Evolutionary conservation across 37 sponge, comb jelly and placozoan genomes (phyloP).

Genomic region (Halichondria panicea): DNA sequence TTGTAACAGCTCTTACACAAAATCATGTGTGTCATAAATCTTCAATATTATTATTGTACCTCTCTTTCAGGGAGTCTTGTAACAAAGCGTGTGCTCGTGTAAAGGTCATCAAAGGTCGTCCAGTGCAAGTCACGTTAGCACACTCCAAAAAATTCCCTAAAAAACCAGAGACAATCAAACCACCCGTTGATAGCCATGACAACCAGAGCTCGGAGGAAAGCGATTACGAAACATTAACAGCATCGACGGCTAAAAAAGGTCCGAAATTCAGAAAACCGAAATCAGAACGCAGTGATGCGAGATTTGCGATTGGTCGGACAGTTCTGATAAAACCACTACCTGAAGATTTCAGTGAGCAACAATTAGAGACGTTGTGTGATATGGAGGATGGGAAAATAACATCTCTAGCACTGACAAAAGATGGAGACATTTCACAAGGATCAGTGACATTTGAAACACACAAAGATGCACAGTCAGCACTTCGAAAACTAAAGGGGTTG

Average conservation of each 20-base stretch:
- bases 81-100: slow-evolving; percentile 40
- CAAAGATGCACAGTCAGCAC: slow-evolving; percentile 40
- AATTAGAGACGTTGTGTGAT: slow-evolving; percentile 33
- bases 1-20: too few relatives aligned
- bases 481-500: slow-evolving; percentile 11
- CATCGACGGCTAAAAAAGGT: background rate
- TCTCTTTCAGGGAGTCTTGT: slow-evolving; percentile 60
- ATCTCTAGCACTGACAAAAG: slow-evolving; percentile 43
- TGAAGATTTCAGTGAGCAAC: slow-evolving; percentile 28
- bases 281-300: slow-evolving; percentile 16
- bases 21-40: background rate
- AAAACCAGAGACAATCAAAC: slow-evolving; percentile 2
- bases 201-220: slow-evolving; percentile 23
- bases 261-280: slow-evolving; percentile 7
- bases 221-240: slow-evolving; percentile 49
- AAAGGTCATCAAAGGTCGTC: slow-evolving; percentile 49
- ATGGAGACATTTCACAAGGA: slow-evolving; percentile 18
- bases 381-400: slow-evolving; percentile 40
- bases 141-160: too few relatives aligned
- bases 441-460: slow-evolving; percentile 48
- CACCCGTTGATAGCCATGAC: background rate
- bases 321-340: slow-evolving; percentile 48
- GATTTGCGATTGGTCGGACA: slow-evolving; percentile 17
- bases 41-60: background rate
- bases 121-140: slow-evolving; percentile 44